phyloP scores from a whole-genome alignment of 2,113 vertebrate species.

The Epinephelus lanceolatus region DNA sequence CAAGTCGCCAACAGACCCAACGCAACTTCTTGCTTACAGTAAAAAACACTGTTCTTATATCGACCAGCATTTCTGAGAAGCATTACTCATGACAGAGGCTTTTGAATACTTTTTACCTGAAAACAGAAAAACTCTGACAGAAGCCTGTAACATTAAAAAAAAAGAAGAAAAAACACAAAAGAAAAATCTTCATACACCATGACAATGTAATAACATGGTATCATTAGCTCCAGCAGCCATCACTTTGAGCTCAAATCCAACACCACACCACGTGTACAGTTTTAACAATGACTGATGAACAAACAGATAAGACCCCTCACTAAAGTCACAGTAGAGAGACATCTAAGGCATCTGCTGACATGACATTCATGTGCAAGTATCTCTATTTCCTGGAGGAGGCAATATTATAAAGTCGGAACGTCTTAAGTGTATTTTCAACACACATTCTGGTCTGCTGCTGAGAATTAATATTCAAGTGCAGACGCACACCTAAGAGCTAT shows the following conservation, averaged over 20 bases:
- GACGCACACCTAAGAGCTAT: slow-evolving; percentile 14
- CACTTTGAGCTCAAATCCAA: slow-evolving; percentile 25
- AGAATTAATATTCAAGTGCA: neutral
- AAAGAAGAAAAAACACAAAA: neutral
- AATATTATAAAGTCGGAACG: neutral
- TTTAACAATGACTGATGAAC: slow-evolving; percentile 15
- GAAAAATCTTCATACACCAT: neutral
- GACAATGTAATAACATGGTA: neutral
- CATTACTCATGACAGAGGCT: slow-evolving; percentile 31
- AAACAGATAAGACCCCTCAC: neutral
- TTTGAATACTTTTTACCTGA: slow-evolving; percentile 51
- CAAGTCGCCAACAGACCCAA: neutral
- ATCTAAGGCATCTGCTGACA: slow-evolving; percentile 63
- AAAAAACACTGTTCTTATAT: neutral
- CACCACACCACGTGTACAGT: slow-evolving; percentile 7
- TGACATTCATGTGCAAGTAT: slow-evolving; percentile 49
- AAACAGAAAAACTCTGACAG: neutral
- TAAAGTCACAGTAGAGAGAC: slow-evolving; percentile 27
- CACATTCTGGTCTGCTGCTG: slow-evolving; percentile 33
- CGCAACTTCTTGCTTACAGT: neutral
- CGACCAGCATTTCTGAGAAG: neutral
- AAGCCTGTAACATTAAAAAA: neutral
- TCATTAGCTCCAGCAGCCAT: slow-evolving; percentile 20
- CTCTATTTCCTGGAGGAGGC: slow-evolving; percentile 15
- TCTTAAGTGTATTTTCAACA: slow-evolving; percentile 38